Base-by-base conservation (phyloP, 2,797 vertebrate genomes). In the Microcaecilia unicolor region DNA sequence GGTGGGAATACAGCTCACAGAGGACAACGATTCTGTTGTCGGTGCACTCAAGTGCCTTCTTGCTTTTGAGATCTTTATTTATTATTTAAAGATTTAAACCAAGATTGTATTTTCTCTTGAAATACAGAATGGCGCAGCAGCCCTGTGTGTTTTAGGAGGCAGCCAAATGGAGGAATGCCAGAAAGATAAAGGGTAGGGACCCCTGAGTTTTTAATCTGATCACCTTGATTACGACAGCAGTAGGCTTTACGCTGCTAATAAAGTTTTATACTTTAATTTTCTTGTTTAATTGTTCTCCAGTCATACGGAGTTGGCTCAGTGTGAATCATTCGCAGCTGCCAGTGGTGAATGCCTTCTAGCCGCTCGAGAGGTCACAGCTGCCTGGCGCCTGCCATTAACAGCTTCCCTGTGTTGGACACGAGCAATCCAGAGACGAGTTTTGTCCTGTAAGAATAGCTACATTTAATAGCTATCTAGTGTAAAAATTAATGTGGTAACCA, bases 1-100 rank as follows among this genome's bases (percentile, higher is more conserved):
- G 4, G 23, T 6, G 22, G 28, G 7, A 3, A 2, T 1, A 0
- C 0, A 0, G 4, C 10, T 6, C 15, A n/a, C 20, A n/a, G 11
- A 15, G 21, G 36, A 9, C 15, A 9, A 18, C 9, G 5, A 5
- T 2, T 18, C n/a, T 0, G 0, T n/a, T n/a, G n/a, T n/a, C 3
- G 11, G 30, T 1, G 4, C 25, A 39, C 33, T 9, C 34, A 44
- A 34, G 5, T n/a, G 25, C 28, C n/a, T n/a, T n/a, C n/a, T 52
- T 45, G 44, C 29, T 34, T 28, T 37, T 6, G 4, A 7, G 16
- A 8, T 5, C 31, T 37, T 22, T 27, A 18, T 34, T 31, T 25
- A 3, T 52, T 34, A 34, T 28, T 51, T 6, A 30, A 10, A 44
- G 28, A 28, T 41, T 46, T 41, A 8, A 25, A 53, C 25, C n/a